Evolutionary conservation across 2,888 invertebrate genomes (phyloP), one percentile per base, ranked within the genome.

Genomic region (Altica lythri): DNA sequence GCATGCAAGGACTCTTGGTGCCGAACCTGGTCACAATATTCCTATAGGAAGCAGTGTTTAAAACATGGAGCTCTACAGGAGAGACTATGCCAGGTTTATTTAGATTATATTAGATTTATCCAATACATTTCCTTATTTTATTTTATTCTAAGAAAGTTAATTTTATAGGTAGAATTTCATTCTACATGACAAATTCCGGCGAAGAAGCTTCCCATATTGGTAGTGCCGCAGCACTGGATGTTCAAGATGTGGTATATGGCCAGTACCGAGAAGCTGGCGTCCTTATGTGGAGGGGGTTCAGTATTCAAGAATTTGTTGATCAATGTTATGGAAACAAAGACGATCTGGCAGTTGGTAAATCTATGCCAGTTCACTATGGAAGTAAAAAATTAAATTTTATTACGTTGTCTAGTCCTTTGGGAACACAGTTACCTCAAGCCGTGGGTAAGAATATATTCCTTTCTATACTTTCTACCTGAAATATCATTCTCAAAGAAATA

Each of bases 361-460:
- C 98, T 79, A 99, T 99, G 98, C 98, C 98, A 0, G 91, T 98
- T 0, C 99, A 99, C 73, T 99, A 97, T 74, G 99, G 98, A 0
- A 87, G 87, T 25, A 88, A 83, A 67, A 84, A 88, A 27, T 80
- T 87, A 6, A 90, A 95, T 77, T 92, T 96, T 76, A 87, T 95
- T 1, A 98, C 98, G 0, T 89, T 99, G 63, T 98, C 97, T 1
- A 98, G 98, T 66, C 95, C 99, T 0, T 78, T 99, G 47, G 57
- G 64, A 0, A 99, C 99, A 0, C 99, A 99, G 78, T 86, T 99
- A 82, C 97, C 98, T 0, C 99, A 99, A 82, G 95, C 95, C 13
- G 95, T 90, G 13, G 50, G 50, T 51, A 13, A 30, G 38, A 14
- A 38, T 12, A 2, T 3, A 17, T 14, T 2, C 32, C 6, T 6